phyloP scores from a whole-genome alignment of 2,797 vertebrate genomes.

The Argyrosomus regius region DNA sequence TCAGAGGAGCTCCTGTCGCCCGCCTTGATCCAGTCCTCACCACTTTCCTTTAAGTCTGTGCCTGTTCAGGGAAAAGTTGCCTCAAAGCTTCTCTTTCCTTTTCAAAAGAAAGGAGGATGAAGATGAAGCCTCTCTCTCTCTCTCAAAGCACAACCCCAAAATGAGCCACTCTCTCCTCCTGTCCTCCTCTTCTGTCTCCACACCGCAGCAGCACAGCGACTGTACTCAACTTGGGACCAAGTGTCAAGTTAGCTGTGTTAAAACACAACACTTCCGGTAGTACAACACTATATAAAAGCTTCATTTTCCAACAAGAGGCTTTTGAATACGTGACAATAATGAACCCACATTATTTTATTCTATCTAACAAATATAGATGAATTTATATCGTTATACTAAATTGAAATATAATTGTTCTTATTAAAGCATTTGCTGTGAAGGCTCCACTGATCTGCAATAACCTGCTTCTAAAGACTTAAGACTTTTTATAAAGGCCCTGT shows the following conservation, averaged over 20 bases:
- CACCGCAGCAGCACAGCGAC: conserved; percentile 65
- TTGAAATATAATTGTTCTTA: neutral
- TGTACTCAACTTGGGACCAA: conserved; percentile 68
- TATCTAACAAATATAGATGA: too few species aligned
- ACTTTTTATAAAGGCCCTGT: neutral
- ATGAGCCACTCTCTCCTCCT: conserved; percentile 46
- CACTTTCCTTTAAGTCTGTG: conserved; percentile 23
- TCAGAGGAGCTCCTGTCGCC: conserved; percentile 29
- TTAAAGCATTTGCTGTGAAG: neutral
- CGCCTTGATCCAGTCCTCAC: conserved; percentile 43
- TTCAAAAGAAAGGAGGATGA: conserved; percentile 6
- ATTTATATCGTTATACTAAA: too few species aligned
- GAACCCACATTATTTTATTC: too few species aligned
- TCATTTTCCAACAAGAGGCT: neutral
- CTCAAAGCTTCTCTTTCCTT: neutral
- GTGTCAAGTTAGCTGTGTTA: neutral
- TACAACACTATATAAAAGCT: conserved; percentile 52
- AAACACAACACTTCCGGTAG: conserved; percentile 44
- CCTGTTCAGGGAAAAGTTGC: conserved; percentile 13
- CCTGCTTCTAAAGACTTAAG: neutral
- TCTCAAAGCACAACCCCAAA: neutral
- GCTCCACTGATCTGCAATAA: neutral
- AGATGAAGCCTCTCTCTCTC: conserved; percentile 15
- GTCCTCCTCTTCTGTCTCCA: conserved; percentile 31
- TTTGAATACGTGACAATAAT: neutral